These are phyloP conservation scores for Pseudorectes ferrugineus DNA, from an alignment of 2,113 vertebrate species.

Conservation along the genomic window DNA sequence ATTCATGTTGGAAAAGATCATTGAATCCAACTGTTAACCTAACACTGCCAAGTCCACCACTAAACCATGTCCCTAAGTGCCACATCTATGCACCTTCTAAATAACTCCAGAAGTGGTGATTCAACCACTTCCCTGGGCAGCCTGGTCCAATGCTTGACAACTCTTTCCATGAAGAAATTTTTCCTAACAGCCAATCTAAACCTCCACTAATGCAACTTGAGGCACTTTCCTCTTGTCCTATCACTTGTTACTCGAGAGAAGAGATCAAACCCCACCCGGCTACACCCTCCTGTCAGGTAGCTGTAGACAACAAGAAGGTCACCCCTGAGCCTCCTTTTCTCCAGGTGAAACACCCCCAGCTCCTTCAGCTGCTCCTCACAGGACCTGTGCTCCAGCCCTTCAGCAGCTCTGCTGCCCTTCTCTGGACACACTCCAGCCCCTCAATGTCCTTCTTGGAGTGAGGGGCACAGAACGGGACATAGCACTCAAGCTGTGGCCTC, in stretches of 20 bases:
- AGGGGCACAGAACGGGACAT: background rate
- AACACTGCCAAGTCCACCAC: background rate
- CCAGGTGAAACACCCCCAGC: background rate
- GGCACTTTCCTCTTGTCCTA: background rate
- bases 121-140: background rate
- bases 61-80: accelerated
- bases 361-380: background rate
- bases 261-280: accelerated
- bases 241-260: background rate
- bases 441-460: background rate
- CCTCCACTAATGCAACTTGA: accelerated
- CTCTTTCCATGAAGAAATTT: background rate
- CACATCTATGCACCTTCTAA: too few species aligned
- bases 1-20: background rate
- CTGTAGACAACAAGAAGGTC: accelerated
- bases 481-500: accelerated
- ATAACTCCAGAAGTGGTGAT: background rate
- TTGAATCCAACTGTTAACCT: background rate
- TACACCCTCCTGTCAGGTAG: background rate
- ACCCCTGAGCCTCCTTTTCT: background rate
- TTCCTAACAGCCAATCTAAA: background rate
- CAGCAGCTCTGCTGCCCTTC: background rate
- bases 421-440: accelerated
- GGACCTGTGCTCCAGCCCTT: background rate
- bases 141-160: background rate